Evolutionary conservation across 2,888 invertebrate species (phyloP), one percentile per base, ranked within the genome.

Genomic region (Plemyria rubiginata): DNA sequence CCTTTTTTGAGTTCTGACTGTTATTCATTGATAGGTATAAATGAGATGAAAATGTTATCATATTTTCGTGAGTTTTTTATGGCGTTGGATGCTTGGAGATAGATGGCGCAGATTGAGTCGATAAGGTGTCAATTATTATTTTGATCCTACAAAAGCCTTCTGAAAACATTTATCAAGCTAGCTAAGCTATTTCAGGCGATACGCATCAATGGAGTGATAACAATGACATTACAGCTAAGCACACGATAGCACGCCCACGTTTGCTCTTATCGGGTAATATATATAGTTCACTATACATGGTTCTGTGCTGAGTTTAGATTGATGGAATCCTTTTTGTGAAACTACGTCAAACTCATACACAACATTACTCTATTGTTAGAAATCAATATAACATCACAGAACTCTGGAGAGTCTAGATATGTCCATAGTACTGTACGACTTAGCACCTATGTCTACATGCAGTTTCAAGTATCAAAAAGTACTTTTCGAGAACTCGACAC

Each of bases 221-320:
- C 70, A 74, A 67, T 56, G 50, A 51, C 55, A 67, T 68, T 70
- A 69, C 40, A 50, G 11, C 40, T 51, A 8, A n/a, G 29, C 12
- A 46, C 40, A 52, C 53, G 51, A 51, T 63, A 58, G 22, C 62
- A 46, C 63, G 58, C 62, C 62, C 59, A 62, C 58, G 16, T 51
- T 54, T 51, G 46, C 54, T 45, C 15, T 50, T 61, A 55, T 56
- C 52, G 22, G 41, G 54, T 59, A 43, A 58, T 50, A 50, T 38
- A 22, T 54, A 51, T 62, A 32, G 11, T 28, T 28, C 3, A n/a
- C 12, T 16, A 16, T 45, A 48, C 48, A 48, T 48, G n/a, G 28
- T 48, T 48, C 28, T 28, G n/a, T 16, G 16, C 16, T 16, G 16
- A 9, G 16, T 13, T 15, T 45, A 11, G 36, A 9, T 45, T 45